Evolutionary conservation across 2,797 vertebrate species (phyloP).

Genomic region (Alosa sapidissima): DNA sequence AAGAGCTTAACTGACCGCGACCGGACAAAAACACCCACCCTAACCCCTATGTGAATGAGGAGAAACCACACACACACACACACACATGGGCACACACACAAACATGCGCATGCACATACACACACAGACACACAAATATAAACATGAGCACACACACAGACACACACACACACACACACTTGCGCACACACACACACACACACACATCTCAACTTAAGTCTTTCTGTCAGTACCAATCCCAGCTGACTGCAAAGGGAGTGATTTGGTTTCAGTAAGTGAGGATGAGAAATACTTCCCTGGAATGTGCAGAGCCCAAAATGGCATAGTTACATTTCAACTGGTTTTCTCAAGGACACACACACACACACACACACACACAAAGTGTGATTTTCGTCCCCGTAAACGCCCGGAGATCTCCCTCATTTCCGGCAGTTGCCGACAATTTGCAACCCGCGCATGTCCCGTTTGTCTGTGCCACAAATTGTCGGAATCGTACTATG

Average conservation of each 20-base stretch:
- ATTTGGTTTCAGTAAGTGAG: neutral
- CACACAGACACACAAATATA: neutral
- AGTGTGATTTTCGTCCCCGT: no score
- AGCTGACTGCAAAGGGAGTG: neutral
- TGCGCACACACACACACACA: neutral
- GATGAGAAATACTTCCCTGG: neutral
- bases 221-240: neutral
- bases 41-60: neutral
- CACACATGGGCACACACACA: neutral
- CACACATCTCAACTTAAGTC: neutral
- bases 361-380: neutral
- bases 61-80: constrained; percentile 5
- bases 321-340: neutral
- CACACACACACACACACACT: neutral
- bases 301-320: neutral
- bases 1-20: neutral
- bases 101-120: neutral
- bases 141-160: neutral
- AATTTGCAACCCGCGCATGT: no score
- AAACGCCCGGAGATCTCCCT: no score
- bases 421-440: no score
- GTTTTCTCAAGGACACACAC: neutral
- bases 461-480: no score
- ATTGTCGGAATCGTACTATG: no score
- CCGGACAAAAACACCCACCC: neutral